Conservation (phyloP, 2,888 invertebrate genomes). For the Aplocera efformata region DNA sequence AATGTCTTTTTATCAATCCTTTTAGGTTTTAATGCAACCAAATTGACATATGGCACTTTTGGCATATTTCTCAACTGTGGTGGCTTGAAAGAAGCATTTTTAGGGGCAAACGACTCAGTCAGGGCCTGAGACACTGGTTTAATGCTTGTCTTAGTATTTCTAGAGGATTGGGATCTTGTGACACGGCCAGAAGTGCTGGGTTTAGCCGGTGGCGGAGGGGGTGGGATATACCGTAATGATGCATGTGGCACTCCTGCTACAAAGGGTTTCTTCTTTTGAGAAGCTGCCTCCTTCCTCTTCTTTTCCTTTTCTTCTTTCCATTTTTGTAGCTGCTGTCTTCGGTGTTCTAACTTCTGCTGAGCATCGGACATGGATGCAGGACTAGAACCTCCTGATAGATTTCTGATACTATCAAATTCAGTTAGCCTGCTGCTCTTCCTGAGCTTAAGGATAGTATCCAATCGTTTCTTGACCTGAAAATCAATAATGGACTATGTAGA, state of each 20-base stretch:
- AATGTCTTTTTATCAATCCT: constrained; percentile 32
- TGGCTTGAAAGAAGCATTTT: constrained; percentile 73
- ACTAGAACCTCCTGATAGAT: constrained; percentile 42
- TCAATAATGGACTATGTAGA: background rate
- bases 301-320: constrained; percentile 70
- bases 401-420: constrained; percentile 53
- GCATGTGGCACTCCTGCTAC: constrained; percentile 49
- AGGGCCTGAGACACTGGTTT: constrained; percentile 11
- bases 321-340: constrained; percentile 58
- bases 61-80: constrained; percentile 54
- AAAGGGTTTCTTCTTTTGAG: constrained; percentile 65
- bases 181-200: constrained; percentile 60
- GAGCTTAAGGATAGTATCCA: constrained; percentile 45
- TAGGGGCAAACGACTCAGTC: constrained; percentile 73
- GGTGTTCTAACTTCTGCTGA: constrained; percentile 46
- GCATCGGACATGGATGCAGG: constrained; percentile 36
- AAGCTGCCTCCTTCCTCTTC: constrained; percentile 50
- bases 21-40: constrained; percentile 23
- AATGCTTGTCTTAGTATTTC: constrained; percentile 19
- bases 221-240: constrained; percentile 51
- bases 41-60: constrained; percentile 32
- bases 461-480: constrained; percentile 53
- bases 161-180: constrained; percentile 56
- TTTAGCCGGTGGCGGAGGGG: constrained; percentile 44
- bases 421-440: constrained; percentile 53